Conservation (phyloP, 2,888 invertebrate species). For the Alsophila aescularia region DNA sequence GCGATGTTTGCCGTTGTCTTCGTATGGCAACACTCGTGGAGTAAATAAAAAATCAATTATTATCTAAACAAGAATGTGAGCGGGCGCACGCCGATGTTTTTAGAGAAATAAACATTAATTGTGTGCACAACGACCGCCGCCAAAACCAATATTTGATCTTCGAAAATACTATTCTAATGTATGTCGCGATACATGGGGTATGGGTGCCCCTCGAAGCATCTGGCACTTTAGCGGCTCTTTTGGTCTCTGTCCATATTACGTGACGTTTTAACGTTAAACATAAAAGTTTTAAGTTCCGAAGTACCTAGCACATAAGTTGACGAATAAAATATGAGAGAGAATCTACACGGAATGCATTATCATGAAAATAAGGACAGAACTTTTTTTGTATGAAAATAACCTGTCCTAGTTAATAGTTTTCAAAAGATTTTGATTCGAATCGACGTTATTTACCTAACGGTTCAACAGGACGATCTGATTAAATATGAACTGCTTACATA, state of each 20-base stretch:
- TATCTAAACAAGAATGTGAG: constrained; percentile 79
- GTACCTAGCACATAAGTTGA: neutral
- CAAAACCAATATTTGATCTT: constrained; percentile 82
- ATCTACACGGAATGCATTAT: neutral
- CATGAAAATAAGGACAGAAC: neutral
- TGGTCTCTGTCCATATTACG: constrained; percentile 64
- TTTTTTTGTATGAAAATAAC: neutral
- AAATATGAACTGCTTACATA: neutral
- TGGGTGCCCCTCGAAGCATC: constrained; percentile 61
- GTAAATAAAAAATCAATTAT: constrained; percentile 81
- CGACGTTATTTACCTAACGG: too few relatives aligned
- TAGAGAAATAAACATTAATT: constrained; percentile 82
- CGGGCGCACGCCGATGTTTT: constrained; percentile 79
- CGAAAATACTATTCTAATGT: constrained; percentile 83
- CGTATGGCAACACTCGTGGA: constrained; percentile 68
- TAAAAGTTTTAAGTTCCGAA: constrained; percentile 17
- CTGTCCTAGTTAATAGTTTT: too few relatives aligned
- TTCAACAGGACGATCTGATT: neutral
- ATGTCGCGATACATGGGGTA: constrained; percentile 69
- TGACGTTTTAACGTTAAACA: constrained; percentile 51
- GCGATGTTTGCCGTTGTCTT: constrained; percentile 64
- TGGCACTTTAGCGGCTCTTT: constrained; percentile 79
- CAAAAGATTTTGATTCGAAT: too few relatives aligned
- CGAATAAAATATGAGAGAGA: neutral
- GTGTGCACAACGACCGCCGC: constrained; percentile 80